Base-by-base conservation (phyloP, 2,113 vertebrate genomes). In the Ammospiza caudacuta region DNA sequence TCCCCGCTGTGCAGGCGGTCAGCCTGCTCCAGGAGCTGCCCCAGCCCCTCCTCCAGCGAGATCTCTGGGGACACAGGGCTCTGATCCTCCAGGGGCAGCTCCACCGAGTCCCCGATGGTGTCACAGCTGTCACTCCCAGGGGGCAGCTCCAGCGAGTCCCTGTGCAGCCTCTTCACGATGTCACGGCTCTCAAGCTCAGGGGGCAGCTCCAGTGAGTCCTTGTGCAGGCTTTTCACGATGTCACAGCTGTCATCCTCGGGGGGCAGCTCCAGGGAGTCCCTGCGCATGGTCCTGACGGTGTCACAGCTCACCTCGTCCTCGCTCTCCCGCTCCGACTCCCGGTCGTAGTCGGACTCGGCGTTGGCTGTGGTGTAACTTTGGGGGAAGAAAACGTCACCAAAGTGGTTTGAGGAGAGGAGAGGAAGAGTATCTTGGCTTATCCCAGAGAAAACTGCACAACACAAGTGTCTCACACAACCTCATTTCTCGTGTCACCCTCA, bases 271-370 rank as follows among this genome's bases (percentile, higher is more conserved):
- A 97, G 96, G 14, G 98, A 98, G 31, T 98, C 98, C 47, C 97
- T 97, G 15, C 98, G 98, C 6, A 98, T 95, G 4, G 97, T 98
- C 62, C 98, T 97, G 92, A 99, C 98, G 0, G 99, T 99, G 25
- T 98, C 99, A 63, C 98, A 98, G 98, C 99, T 99, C 78, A 95
- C 93, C 94, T 95, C 97, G 3, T 98, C 98, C n/a, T 98, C 98
- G 9, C 98, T 98, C 62, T 98, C 99, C 59, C 83, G 95, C 93
- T 99, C 99, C 0, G 98, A 98, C 61, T 98, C 99, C 59, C 83
- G 95, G 90, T 99, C 99, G 13, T 98, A 99, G 85, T 99, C 99
- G 0, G 99, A 99, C 90, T 99, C 99, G 0, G 98, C 99, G 3
- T 99, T 99, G 70, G 99, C 99, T 9, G 99, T 99, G 7, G 97